Percentiles rank a stretch among this genome's conserved stretches.
These are phyloP conservation scores for Temnothorax rugatulus DNA, from an alignment of 2,888 invertebrate genomes.

Conservation along the genomic window DNA sequence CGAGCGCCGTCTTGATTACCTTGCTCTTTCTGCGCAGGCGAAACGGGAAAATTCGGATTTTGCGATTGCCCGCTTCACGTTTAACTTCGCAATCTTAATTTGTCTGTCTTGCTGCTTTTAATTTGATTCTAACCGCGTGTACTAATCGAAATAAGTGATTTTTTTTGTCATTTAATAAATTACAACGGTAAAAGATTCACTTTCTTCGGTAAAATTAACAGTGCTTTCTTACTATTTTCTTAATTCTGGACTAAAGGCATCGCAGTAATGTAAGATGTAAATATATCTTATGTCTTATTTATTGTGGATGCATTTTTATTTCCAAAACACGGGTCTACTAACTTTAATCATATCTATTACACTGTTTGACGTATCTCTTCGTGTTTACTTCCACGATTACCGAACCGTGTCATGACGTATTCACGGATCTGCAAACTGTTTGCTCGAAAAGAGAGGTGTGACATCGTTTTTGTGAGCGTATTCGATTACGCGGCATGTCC, in stretches of 20 bases:
- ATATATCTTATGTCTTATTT: background rate
- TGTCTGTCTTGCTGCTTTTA: background rate
- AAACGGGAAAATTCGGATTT: constrained; percentile 12
- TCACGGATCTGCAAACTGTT: constrained; percentile 72
- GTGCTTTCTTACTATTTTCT: background rate
- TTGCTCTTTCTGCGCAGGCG: constrained; percentile 4
- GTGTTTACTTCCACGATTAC: constrained; percentile 66
- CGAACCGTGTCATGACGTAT: constrained; percentile 72
- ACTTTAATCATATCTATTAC: background rate
- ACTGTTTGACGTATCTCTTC: constrained; percentile 35
- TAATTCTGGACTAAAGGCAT: background rate
- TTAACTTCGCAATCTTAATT: background rate
- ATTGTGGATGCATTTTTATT: background rate
- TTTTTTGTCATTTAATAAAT: background rate
- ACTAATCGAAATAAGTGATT: background rate
- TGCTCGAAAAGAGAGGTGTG: constrained; percentile 69
- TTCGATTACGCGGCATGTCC: constrained; percentile 57
- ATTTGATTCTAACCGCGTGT: background rate
- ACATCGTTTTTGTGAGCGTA: constrained; percentile 58
- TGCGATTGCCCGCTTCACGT: background rate
- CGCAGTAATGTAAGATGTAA: background rate
- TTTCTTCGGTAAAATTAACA: background rate
- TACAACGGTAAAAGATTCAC: background rate
- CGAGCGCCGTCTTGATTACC: constrained; percentile 27
- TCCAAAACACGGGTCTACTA: background rate